These are phyloP conservation scores for Diadumene lineata DNA, from an alignment of 92 coral and sea anemone species.

Conservation along the genomic window DNA sequence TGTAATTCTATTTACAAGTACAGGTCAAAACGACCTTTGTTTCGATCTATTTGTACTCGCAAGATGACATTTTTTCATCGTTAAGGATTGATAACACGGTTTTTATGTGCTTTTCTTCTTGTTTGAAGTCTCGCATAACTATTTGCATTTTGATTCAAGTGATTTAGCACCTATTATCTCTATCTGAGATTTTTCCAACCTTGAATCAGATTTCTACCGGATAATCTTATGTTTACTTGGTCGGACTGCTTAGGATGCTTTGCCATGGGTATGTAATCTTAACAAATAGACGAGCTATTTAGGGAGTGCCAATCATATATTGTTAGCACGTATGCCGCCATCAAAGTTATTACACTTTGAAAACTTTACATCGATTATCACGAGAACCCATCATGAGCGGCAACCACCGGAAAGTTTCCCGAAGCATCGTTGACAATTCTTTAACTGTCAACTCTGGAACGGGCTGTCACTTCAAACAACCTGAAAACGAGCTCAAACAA, in stretches of 20 bases:
- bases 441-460: constrained; percentile 21
- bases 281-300: background rate
- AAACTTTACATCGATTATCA: background rate
- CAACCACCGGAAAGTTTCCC: constrained; percentile 30
- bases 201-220: background rate
- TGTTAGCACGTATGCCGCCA: background rate
- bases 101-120: background rate
- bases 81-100: too few species aligned
- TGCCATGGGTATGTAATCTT: background rate
- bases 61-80: background rate
- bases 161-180: background rate
- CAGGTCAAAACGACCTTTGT: background rate
- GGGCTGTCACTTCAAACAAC: constrained; percentile 38
- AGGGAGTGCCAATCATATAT: background rate
- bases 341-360: background rate
- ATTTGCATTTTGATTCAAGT: background rate
- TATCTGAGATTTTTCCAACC: background rate
- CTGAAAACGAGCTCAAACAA: constrained; percentile 68
- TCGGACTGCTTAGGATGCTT: background rate
- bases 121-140: background rate
- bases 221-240: background rate
- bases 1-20: background rate
- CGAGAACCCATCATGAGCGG: constrained; percentile 20
- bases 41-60: background rate
- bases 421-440: constrained; percentile 23